phyloP scores from a whole-genome alignment of 1,140 invertebrate species.

The Oreohelix idahoensis region DNA sequence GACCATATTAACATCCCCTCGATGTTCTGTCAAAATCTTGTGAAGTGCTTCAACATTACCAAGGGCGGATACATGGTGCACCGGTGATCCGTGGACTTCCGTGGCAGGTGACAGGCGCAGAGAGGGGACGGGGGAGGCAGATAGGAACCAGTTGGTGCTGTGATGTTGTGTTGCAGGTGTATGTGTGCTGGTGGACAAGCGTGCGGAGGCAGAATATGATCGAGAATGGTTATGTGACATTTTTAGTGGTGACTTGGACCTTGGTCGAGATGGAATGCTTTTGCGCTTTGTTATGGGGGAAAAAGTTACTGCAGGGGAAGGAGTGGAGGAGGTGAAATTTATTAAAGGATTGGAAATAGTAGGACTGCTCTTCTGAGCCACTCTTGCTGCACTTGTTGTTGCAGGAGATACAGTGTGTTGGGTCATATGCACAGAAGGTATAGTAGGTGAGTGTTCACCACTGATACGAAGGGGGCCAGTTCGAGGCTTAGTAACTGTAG shows the following conservation, averaged over 20 bases:
- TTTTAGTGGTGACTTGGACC: constrained; percentile 17
- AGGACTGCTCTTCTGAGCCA: background rate
- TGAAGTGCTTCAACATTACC: constrained; percentile 59
- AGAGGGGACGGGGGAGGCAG: constrained; percentile 40
- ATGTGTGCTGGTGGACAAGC: background rate
- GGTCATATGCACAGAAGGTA: background rate
- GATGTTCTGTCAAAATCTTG: constrained; percentile 55
- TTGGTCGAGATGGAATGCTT: constrained; percentile 17
- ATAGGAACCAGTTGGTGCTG: constrained; percentile 12
- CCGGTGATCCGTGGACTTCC: constrained; percentile 45
- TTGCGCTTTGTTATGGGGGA: background rate
- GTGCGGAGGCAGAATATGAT: constrained; percentile 15
- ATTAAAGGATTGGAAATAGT: background rate
- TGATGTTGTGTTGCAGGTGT: background rate
- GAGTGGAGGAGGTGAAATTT: background rate
- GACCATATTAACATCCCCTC: constrained; percentile 63
- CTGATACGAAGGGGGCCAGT: constrained; percentile 1
- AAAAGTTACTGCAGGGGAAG: background rate
- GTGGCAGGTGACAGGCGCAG: constrained; percentile 32
- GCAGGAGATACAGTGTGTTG: constrained; percentile 32
- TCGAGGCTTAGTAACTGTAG: background rate
- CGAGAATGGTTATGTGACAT: background rate
- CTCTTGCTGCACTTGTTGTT: background rate
- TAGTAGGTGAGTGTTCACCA: background rate
- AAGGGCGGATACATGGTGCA: constrained; percentile 57